Evolutionary conservation across 2,888 invertebrate genomes (phyloP).

Genomic region (Slavum lentiscoides): DNA sequence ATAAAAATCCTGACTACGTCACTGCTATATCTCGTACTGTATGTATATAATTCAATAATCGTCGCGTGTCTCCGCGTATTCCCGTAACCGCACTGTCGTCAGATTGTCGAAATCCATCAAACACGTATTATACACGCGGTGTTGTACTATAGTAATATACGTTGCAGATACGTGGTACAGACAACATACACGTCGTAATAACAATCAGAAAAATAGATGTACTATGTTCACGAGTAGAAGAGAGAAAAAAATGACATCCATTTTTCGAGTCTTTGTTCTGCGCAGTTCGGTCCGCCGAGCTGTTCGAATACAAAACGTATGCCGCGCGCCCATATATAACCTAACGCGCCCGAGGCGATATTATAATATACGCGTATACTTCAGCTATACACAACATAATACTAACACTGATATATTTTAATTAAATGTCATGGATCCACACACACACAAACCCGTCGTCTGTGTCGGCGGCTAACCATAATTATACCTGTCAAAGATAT

Average conservation of each 20-base stretch:
- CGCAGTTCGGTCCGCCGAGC: background rate
- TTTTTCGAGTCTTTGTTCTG: constrained; percentile 49
- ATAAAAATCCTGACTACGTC: no score
- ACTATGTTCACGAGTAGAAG: background rate
- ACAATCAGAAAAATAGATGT: constrained; percentile 4
- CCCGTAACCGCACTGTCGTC: no score
- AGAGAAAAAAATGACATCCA: constrained; percentile 44
- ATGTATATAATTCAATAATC: no score
- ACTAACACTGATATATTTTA: constrained; percentile 52
- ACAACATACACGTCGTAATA: background rate
- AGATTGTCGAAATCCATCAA: no score
- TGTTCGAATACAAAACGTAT: constrained; percentile 27
- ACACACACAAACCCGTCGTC: constrained; percentile 19
- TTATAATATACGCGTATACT: background rate
- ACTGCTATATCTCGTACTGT: no score
- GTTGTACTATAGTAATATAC: no score
- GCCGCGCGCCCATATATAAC: constrained; percentile 43
- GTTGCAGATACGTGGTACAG: background rate
- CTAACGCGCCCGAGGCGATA: constrained; percentile 9
- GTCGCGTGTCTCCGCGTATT: no score
- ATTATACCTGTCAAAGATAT: constrained; percentile 53
- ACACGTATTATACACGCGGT: no score
- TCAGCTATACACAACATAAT: background rate
- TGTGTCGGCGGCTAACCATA: constrained; percentile 41
- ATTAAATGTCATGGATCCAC: constrained; percentile 52